Base-by-base conservation (phyloP, 2,888 invertebrate species). In the Venustoraphidia nigricollis region DNA sequence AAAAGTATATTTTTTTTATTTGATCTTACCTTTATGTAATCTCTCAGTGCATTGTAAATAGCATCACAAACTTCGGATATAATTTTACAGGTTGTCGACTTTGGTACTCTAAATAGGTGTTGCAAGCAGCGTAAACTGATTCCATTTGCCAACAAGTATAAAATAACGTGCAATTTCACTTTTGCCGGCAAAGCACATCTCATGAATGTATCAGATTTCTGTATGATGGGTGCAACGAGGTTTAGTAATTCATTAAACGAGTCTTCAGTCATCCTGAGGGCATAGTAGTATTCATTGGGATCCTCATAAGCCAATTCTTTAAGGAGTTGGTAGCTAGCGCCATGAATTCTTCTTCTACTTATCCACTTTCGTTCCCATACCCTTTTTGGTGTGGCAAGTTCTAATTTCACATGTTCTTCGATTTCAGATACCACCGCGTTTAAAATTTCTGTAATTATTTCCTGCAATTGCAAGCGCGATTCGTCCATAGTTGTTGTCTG, bases 81-180 rank as follows among this genome's bases (percentile, higher is more conserved):
- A 49, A 58, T 47, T 43, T 46, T 52, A 52, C 47, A 54, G 55
- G 57, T 53, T 55, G 52, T 40, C 9, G 52, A n/a, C 41, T 48
- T 51, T 13, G 51, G 54, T 45, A 58, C 55, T 39, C 58, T 51
- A 53, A 55, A 58, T 47, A 59, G 52, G 48, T 56, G 56, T 53
- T 53, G 55, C 10, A 58, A 53, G 46, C 36, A 44, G 43, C 56
- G 52, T 50, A 53, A 59, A 27, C 44, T 53, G 50, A 54, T 56
- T 53, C 58, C 57, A 41, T 57, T 53, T 52, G 57, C 55, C 49
- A 59, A 57, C 54, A 53, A 59, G 51, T 53, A 53, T 50, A 59
- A 53, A 40, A 58, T 58, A 41, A 59, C 50, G 56, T 58, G 57
- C 36, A 59, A 47, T 57, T 60, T 53, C 41, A 58, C 43, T 55